A percentile compares a stretch with the other conserved stretches of the same genome.
phyloP scores from a whole-genome alignment of 2,113 vertebrate species.

The Lonchura striata region DNA sequence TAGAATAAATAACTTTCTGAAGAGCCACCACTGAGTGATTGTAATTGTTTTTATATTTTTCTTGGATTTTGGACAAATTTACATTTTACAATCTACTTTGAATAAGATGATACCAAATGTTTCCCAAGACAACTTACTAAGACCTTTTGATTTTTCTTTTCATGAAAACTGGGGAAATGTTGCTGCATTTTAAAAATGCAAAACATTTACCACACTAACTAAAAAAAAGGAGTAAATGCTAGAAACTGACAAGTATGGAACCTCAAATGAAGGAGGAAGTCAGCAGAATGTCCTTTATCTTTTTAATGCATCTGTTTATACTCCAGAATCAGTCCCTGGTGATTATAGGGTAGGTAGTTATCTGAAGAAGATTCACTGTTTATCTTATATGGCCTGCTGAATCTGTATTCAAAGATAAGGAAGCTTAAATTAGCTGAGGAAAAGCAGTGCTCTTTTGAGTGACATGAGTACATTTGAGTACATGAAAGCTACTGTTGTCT shows the following conservation, averaged over 20 bases:
- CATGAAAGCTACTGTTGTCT: not conserved
- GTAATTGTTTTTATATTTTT: not conserved
- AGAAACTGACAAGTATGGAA: not conserved
- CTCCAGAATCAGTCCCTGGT: not conserved
- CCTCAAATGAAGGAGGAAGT: not conserved
- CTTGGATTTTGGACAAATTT: not conserved
- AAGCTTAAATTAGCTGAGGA: not conserved
- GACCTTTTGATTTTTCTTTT: not conserved
- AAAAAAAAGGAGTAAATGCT: not conserved
- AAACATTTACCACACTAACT: not conserved
- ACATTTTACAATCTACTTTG: not conserved
- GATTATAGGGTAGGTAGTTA: not conserved
- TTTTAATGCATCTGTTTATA: not conserved
- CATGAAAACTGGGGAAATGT: not conserved
- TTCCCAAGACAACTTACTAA: not conserved
- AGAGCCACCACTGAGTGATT: accelerated
- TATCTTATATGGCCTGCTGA: not conserved
- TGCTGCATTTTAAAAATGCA: not conserved
- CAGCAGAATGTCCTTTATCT: not conserved
- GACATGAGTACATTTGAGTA: not conserved
- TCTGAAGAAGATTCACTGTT: not conserved
- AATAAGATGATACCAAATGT: not conserved
- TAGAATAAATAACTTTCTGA: not conserved
- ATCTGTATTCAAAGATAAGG: not conserved
- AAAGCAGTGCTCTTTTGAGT: not conserved